Evolutionary conservation across 1,140 invertebrate species (phyloP).

Genomic region (Zaprionus ghesquierei): DNA sequence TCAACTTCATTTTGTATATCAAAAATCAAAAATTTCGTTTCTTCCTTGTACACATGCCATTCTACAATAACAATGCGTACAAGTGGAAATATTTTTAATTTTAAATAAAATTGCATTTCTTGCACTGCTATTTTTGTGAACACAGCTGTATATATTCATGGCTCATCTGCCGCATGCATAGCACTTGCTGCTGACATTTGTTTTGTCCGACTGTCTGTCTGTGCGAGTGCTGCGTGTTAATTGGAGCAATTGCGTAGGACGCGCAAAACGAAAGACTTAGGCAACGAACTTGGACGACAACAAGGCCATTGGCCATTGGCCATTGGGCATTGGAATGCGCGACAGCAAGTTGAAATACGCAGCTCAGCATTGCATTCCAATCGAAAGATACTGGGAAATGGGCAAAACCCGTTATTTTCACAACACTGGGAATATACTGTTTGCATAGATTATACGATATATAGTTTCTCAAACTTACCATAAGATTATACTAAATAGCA

Average conservation of each 20-base stretch:
- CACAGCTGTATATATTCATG: no score
- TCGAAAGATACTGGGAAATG: no score
- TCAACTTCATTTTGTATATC: no score
- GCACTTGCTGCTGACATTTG: slow-evolving; percentile 53
- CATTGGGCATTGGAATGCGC: no score
- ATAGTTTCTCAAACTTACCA: slow-evolving; percentile 51
- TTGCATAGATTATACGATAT: not conserved
- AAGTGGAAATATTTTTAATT: no score
- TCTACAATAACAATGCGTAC: no score
- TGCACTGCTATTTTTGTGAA: no score
- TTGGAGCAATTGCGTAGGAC: slow-evolving; percentile 58
- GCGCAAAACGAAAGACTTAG: slow-evolving; percentile 67
- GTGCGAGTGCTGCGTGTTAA: slow-evolving; percentile 24
- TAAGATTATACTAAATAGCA: slow-evolving; percentile 71
- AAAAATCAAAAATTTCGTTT: no score
- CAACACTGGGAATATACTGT: not conserved
- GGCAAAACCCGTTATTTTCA: not conserved
- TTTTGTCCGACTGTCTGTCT: slow-evolving; percentile 32
- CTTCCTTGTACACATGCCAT: no score
- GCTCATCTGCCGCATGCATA: slow-evolving; percentile 22
- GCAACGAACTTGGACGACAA: slow-evolving; percentile 63
- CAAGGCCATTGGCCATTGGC: no score
- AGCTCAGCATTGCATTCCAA: not conserved
- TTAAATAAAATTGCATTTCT: no score
- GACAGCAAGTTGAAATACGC: not conserved